A percentile compares a stretch with the other conserved stretches of the same genome.
Evolutionary conservation across 2,888 invertebrate species (phyloP).

Genomic region (Desoria tigrina): DNA sequence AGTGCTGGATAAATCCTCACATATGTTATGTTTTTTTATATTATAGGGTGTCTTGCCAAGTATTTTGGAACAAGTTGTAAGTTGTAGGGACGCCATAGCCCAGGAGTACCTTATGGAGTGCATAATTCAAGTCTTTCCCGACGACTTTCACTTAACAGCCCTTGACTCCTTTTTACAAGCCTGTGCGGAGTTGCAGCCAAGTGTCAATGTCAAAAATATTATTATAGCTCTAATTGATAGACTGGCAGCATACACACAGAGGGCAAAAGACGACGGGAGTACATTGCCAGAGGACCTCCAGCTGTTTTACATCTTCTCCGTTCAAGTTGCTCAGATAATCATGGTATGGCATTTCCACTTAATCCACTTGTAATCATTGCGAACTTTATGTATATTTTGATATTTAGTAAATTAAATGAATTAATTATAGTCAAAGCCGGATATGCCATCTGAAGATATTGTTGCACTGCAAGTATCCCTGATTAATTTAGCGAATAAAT

Average conservation of each 20-base stretch:
- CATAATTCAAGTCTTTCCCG: conserved; percentile 97
- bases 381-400: conserved; percentile 7
- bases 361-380: no score
- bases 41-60: conserved; percentile 82
- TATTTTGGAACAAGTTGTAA: conserved; percentile 96
- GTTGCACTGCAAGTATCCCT: conserved; percentile 92
- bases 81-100: conserved; percentile 95
- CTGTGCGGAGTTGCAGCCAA: conserved; percentile 91
- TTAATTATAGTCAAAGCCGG: conserved; percentile 75
- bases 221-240: conserved; percentile 95
- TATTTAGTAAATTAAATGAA: neutral
- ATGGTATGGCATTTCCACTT: conserved; percentile 64
- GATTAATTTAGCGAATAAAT: conserved; percentile 91
- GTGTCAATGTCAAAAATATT: conserved; percentile 97
- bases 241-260: conserved; percentile 79
- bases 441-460: conserved; percentile 95
- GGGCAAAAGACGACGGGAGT: conserved; percentile 65
- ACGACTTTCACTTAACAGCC: conserved; percentile 96
- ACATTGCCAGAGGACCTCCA: conserved; percentile 83
- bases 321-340: conserved; percentile 93
- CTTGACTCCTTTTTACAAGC: conserved; percentile 93
- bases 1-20: no score
- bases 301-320: conserved; percentile 96
- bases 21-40: neutral
- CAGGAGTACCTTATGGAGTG: conserved; percentile 99